Evolutionary conservation across 2,113 vertebrate genomes (phyloP), one percentile per base, ranked within the genome.

Genomic region (Ancistrus triradiatus): DNA sequence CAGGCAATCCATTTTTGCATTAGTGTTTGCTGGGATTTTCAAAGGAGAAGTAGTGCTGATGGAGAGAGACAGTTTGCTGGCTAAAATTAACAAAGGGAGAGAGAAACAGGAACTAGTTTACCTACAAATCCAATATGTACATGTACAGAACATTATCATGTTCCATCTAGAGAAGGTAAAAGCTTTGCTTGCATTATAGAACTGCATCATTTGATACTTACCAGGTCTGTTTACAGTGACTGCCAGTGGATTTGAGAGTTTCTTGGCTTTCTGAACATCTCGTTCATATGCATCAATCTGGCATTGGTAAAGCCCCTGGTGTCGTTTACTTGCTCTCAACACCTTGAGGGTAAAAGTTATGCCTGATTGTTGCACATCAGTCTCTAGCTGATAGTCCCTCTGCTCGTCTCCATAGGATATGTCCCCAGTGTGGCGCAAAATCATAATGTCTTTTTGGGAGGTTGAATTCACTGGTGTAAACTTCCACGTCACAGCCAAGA

Each of bases 301-400:
- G 31, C 93, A 98, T 61, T 46, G 79, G 73, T 93, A 98, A 0
- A 0, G 25, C 2, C 93, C 92, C 0, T 68, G 53, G 0, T 91
- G 64, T 0, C 66, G 70, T n/a, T 68, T 56, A 1, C 70, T 71
- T 0, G 78, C 84, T 0, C 61, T 49, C 0, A 73, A 73, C 61
- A 95, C 59, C 0, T 9, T 60, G 48, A 98, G 81, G 11, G 38
- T 69, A 72, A 88, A 83, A 2, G 1, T n/a, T 2, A 65, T 66
- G 0, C 0, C 49, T 37, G 40, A 3, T 22, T 65, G 75, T 0
- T 0, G 61, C 15, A 73, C 2, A 1, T 74, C 66, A 0, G 66
- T 75, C 78, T 62, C 86, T 14, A 75, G 48, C 59, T 89, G 90
- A 65, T 92, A 90, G 33, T 22, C 80, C 0, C 76, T 17, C 31